These are phyloP conservation scores for Mycetomoellerius zeteki DNA, from an alignment of 1,140 invertebrate genomes.

Conservation along the genomic window DNA sequence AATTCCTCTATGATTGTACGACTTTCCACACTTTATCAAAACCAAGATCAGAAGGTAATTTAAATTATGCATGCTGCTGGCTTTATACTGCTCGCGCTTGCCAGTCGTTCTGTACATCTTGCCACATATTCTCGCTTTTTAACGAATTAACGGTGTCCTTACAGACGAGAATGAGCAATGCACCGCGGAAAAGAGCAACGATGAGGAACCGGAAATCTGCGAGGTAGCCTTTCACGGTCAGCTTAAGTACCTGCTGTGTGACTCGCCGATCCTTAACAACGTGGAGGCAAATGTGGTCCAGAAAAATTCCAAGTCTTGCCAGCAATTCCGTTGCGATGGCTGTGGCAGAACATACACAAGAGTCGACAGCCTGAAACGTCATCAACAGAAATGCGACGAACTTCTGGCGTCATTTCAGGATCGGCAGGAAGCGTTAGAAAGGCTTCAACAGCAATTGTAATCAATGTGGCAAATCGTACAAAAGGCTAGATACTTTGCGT, in stretches of 20 bases:
- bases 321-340: slow-evolving; percentile 75
- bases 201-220: slow-evolving; percentile 69
- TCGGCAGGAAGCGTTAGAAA: slow-evolving; percentile 58
- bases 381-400: slow-evolving; percentile 81
- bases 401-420: slow-evolving; percentile 69
- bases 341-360: slow-evolving; percentile 84
- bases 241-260: slow-evolving; percentile 70
- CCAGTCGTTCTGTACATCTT: slow-evolving; percentile 7
- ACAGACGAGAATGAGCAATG: slow-evolving; percentile 65
- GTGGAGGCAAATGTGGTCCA: slow-evolving; percentile 42
- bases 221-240: slow-evolving; percentile 72
- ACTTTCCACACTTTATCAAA: slow-evolving; percentile 2
- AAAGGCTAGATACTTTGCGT: slow-evolving; percentile 83
- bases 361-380: slow-evolving; percentile 83
- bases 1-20: neutral
- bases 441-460: slow-evolving; percentile 79
- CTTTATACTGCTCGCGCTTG: slow-evolving; percentile 38
- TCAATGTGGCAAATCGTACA: slow-evolving; percentile 86
- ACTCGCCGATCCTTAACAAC: slow-evolving; percentile 66
- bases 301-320: slow-evolving; percentile 57
- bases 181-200: slow-evolving; percentile 55
- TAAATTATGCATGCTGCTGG: slow-evolving; percentile 62
- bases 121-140: slow-evolving; percentile 11
- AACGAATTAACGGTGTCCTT: slow-evolving; percentile 64
- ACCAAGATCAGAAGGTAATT: slow-evolving; percentile 50